Percentiles rank a stretch among this genome's conserved stretches.
Evolutionary conservation across 2,888 invertebrate genomes (phyloP).

Genomic region (Synergus japonicus): DNA sequence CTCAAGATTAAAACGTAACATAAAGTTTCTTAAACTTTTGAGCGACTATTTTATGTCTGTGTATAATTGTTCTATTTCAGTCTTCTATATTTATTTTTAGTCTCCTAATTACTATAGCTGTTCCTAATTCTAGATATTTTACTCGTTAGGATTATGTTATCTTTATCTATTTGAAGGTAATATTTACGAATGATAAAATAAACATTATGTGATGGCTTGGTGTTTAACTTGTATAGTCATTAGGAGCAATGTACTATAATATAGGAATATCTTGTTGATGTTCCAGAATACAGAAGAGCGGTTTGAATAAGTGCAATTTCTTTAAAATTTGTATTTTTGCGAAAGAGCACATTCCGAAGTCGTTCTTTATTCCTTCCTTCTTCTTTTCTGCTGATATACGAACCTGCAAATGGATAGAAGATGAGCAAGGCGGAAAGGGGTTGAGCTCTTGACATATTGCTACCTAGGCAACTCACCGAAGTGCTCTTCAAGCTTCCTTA

Average conservation of each 20-base stretch:
- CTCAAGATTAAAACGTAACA: no score
- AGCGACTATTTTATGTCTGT: not conserved
- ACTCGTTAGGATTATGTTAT: not conserved
- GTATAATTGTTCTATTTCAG: not conserved
- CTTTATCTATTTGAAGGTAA: not conserved
- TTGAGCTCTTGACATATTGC: conserved; percentile 74
- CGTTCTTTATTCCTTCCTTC: conserved; percentile 17
- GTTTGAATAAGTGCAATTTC: conserved; percentile 8
- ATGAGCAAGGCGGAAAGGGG: conserved; percentile 58
- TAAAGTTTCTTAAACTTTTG: no score
- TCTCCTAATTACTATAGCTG: not conserved
- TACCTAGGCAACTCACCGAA: conserved; percentile 73
- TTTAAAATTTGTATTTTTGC: conserved; percentile 23
- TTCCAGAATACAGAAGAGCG: conserved; percentile 1
- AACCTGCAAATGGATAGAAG: conserved; percentile 32
- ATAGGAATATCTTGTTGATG: not conserved
- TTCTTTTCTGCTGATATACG: not conserved
- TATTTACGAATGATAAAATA: not conserved
- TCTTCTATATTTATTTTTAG: not conserved
- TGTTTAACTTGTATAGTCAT: not conserved
- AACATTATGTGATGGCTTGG: not conserved
- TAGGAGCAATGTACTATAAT: not conserved
- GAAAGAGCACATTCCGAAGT: conserved; percentile 34
- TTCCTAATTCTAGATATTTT: not conserved
- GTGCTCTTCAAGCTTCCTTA: conserved; percentile 64